Conservation (phyloP, 2,888 invertebrate genomes). For the Teinopalpus imperialis region DNA sequence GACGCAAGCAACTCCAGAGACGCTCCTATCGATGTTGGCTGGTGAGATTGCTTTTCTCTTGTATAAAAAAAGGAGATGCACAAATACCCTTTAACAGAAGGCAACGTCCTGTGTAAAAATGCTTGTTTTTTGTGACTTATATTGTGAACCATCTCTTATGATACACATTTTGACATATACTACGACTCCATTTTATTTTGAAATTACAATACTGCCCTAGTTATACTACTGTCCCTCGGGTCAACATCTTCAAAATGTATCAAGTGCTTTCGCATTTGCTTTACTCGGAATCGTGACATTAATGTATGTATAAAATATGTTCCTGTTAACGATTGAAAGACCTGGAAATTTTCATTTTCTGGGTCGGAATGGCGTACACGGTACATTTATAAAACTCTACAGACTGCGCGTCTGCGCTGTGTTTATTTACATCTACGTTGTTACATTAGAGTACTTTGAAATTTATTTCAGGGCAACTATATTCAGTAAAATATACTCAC, state of each 20-base stretch:
- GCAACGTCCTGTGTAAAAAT: too few species aligned
- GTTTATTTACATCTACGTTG: slow-evolving; percentile 46
- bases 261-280: slow-evolving; percentile 5
- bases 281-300: slow-evolving; percentile 16
- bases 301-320: slow-evolving; percentile 8
- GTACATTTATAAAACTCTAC: slow-evolving; percentile 41
- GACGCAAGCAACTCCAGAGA: too few species aligned
- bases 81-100: too few species aligned
- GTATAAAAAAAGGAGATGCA: too few species aligned
- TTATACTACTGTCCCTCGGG: slow-evolving; percentile 3
- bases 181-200: background rate
- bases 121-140: too few species aligned
- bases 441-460: slow-evolving; percentile 37
- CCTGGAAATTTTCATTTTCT: slow-evolving; percentile 11
- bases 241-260: slow-evolving; percentile 13
- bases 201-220: background rate
- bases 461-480: slow-evolving; percentile 36
- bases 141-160: too few species aligned
- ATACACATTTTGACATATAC: too few species aligned
- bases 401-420: slow-evolving; percentile 57
- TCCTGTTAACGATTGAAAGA: slow-evolving; percentile 2
- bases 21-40: too few species aligned
- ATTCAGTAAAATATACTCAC: background rate
- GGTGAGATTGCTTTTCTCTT: too few species aligned
- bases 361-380: slow-evolving; percentile 14